Percentiles rank a stretch among this genome's conserved stretches.
phyloP scores from a whole-genome alignment of 2,113 vertebrate species.

The Romanogobio albipinnatus region DNA sequence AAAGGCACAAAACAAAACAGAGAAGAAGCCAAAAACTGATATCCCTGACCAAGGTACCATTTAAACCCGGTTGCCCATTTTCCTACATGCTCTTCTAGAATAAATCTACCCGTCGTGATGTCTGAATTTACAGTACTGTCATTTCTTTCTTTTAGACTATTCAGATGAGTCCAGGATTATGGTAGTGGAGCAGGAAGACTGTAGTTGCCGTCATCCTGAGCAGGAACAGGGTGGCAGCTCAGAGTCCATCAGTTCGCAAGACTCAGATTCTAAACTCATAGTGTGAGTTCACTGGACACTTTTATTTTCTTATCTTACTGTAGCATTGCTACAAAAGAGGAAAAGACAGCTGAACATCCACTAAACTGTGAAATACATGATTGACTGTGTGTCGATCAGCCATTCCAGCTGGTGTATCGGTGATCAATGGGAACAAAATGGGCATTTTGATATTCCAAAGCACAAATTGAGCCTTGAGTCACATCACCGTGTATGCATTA shows the following conservation, averaged over 20 bases:
- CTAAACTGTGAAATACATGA: background rate
- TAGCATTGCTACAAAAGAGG: background rate
- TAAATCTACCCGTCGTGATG: background rate
- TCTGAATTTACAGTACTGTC: background rate
- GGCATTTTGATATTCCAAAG: background rate
- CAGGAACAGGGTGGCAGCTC: conserved; percentile 84
- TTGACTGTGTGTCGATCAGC: background rate
- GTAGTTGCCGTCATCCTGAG: conserved; percentile 84
- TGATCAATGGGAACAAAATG: background rate
- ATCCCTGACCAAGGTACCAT: conserved; percentile 14
- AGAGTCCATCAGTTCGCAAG: conserved; percentile 65
- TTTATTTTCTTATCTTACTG: background rate
- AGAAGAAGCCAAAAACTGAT: conserved; percentile 18
- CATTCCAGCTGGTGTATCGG: background rate
- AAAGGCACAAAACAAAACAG: background rate
- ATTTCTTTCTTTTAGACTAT: conserved; percentile 6
- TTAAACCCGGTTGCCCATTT: background rate
- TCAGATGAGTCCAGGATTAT: conserved; percentile 61
- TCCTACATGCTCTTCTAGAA: background rate
- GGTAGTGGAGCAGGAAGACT: conserved; percentile 73
- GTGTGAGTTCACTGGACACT: conserved; percentile 56
- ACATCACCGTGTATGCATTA: background rate
- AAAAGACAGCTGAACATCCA: background rate
- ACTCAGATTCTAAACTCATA: conserved; percentile 61
- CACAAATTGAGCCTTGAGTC: background rate